Evolutionary conservation across 2,113 vertebrate species (phyloP).

Genomic region (Dasyornis broadbenti): DNA sequence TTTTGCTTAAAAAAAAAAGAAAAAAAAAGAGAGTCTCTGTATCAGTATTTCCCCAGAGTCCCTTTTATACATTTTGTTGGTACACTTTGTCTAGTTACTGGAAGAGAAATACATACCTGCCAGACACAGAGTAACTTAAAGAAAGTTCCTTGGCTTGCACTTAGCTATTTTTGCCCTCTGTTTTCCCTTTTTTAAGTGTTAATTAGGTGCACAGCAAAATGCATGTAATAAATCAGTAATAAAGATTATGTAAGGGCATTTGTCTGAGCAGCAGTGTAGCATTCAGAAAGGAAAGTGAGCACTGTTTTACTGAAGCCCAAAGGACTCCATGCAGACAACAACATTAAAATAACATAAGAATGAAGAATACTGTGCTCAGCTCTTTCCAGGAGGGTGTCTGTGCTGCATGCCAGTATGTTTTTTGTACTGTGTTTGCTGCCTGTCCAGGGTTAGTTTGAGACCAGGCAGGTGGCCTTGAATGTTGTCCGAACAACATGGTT

Average conservation of each 20-base stretch:
- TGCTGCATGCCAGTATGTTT: background rate
- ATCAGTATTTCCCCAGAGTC: background rate
- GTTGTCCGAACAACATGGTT: background rate
- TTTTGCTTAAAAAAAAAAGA: background rate
- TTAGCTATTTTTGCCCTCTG: conserved; percentile 2
- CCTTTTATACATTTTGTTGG: background rate
- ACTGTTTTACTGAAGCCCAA: background rate
- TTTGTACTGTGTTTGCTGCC: background rate
- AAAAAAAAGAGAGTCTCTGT: background rate
- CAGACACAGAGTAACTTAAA: background rate
- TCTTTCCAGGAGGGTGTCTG: background rate
- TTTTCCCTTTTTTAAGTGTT: background rate
- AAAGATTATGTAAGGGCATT: conserved; percentile 16
- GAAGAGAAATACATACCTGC: conserved; percentile 10
- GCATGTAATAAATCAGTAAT: conserved; percentile 12
- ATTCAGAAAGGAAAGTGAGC: background rate
- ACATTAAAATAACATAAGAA: background rate
- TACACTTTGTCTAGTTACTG: background rate
- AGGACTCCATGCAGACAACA: background rate
- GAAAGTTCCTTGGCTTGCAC: conserved; percentile 5
- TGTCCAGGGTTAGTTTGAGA: background rate
- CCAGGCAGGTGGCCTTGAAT: background rate
- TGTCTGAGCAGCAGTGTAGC: background rate
- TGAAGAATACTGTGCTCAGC: background rate
- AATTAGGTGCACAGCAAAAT: conserved; percentile 22